phyloP scores from a whole-genome alignment of 2,113 vertebrate genomes.

The Sigmodon hispidus region DNA sequence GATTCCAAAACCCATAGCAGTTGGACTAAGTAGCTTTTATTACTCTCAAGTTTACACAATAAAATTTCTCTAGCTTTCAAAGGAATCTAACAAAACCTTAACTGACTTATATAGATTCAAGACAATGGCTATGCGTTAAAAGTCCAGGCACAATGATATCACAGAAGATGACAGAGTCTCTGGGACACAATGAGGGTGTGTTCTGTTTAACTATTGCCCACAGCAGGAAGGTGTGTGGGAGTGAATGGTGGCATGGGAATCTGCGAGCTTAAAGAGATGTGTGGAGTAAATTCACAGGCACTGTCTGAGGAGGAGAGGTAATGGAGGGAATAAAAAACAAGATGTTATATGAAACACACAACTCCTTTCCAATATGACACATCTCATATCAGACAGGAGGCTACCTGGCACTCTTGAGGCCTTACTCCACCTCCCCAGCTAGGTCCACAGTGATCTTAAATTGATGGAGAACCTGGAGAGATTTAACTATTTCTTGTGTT shows the following conservation, averaged over 20 bases:
- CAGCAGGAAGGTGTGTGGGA: neutral
- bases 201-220: neutral
- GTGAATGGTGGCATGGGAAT: neutral
- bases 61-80: slow-evolving; percentile 37
- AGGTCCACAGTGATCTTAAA: neutral
- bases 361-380: neutral
- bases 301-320: neutral
- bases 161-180: neutral
- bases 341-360: neutral
- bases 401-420: neutral
- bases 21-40: neutral
- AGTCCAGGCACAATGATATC: neutral
- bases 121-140: neutral
- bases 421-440: neutral
- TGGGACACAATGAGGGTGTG: neutral
- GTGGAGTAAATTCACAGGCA: neutral
- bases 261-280: neutral
- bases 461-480: neutral
- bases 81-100: neutral
- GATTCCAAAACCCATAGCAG: neutral
- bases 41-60: neutral
- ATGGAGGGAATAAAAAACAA: neutral
- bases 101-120: neutral
- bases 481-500: neutral
- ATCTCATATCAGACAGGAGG: neutral